Conservation (phyloP, 2,888 invertebrate species). For the Drosophila buzzatii region DNA sequence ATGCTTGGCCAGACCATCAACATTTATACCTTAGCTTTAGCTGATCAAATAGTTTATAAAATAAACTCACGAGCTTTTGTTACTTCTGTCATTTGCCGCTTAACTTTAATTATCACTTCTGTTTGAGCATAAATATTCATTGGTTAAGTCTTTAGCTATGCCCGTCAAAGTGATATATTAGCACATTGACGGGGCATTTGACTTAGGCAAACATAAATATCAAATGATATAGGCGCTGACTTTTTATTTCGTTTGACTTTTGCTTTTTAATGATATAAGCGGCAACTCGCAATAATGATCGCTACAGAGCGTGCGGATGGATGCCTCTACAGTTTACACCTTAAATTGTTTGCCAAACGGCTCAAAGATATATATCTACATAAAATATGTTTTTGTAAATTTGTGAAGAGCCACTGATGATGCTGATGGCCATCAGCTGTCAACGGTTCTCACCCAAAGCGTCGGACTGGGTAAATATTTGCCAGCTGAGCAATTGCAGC, state of each 20-base stretch:
- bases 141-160: slow-evolving; percentile 21
- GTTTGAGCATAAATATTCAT: slow-evolving; percentile 41
- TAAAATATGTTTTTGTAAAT: slow-evolving; percentile 10
- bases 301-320: slow-evolving; percentile 27
- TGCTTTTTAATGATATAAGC: slow-evolving; percentile 41
- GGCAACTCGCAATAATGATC: slow-evolving; percentile 14
- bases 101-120: slow-evolving; percentile 44
- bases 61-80: background rate
- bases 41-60: background rate
- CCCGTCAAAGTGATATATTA: slow-evolving; percentile 51
- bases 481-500: slow-evolving; percentile 59
- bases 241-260: slow-evolving; percentile 35
- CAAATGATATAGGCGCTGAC: slow-evolving; percentile 22
- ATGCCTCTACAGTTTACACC: slow-evolving; percentile 60
- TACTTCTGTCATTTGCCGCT: slow-evolving; percentile 10
- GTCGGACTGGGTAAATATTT: slow-evolving; percentile 65
- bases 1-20: no score
- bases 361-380: slow-evolving; percentile 32
- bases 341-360: slow-evolving; percentile 61
- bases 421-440: slow-evolving; percentile 69
- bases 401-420: slow-evolving; percentile 42
- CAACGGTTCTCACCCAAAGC: slow-evolving; percentile 49
- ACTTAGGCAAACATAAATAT: slow-evolving; percentile 59
- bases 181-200: slow-evolving; percentile 50
- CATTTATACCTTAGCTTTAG: no score